phyloP scores from a whole-genome alignment of 2,797 vertebrate species.

The Lagodon rhomboides region DNA sequence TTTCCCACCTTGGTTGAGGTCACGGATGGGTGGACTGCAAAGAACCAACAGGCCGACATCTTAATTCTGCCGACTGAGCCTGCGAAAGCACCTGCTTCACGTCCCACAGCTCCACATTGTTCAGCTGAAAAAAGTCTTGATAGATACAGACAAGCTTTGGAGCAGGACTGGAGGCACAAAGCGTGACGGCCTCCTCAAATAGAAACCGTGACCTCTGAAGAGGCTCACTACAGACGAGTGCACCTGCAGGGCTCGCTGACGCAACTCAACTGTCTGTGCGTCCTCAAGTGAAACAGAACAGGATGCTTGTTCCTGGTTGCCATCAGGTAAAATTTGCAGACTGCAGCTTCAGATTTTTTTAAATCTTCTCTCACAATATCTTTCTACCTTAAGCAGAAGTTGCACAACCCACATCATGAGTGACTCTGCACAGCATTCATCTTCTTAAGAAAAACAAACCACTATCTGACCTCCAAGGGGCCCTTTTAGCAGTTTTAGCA shows the following conservation, averaged over 20 bases:
- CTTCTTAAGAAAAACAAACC: neutral
- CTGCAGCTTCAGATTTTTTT: neutral
- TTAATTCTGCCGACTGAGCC: conserved; percentile 22
- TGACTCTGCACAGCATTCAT: neutral
- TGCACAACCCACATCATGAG: neutral
- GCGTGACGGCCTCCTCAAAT: conserved; percentile 39
- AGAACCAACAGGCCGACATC: conserved; percentile 3
- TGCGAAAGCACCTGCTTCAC: conserved; percentile 38
- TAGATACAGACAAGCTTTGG: conserved; percentile 23
- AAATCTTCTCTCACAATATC: fast-evolving
- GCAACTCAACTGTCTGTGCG: conserved; percentile 24
- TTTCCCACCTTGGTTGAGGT: conserved; percentile 11
- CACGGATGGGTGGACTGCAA: conserved; percentile 23
- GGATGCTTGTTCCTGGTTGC: conserved; percentile 1
- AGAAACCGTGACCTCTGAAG: conserved; percentile 42
- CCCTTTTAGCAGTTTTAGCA: neutral
- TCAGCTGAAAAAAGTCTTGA: conserved; percentile 39
- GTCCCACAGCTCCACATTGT: conserved; percentile 23
- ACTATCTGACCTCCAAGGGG: neutral
- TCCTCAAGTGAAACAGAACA: conserved; percentile 47
- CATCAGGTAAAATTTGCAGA: conserved; percentile 1
- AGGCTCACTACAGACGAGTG: neutral
- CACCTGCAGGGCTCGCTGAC: conserved; percentile 55
- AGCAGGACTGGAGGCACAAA: conserved; percentile 36
- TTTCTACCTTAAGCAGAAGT: neutral